A percentile compares a stretch with the other conserved stretches of the same genome.
Evolutionary conservation across 2,797 vertebrate species (phyloP).

Genomic region (Amniataba percoides): DNA sequence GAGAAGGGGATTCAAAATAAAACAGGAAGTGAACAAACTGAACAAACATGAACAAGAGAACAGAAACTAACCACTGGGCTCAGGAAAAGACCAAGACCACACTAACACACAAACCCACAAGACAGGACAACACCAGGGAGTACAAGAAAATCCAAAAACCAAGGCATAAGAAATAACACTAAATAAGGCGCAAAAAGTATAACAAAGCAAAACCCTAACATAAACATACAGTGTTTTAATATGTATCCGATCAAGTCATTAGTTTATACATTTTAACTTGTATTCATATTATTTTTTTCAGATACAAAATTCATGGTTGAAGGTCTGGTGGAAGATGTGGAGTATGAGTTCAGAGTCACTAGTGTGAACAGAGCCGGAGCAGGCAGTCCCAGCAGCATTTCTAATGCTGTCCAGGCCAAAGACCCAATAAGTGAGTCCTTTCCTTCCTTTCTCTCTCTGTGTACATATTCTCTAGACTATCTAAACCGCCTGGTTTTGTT

Average conservation of each 20-base stretch:
- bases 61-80: too few relatives aligned
- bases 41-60: too few relatives aligned
- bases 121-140: too few relatives aligned
- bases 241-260: background rate
- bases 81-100: too few relatives aligned
- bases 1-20: too few relatives aligned
- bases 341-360: constrained; percentile 81
- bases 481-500: background rate
- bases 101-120: too few relatives aligned
- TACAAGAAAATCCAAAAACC: too few relatives aligned
- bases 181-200: too few relatives aligned
- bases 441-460: background rate
- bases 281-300: constrained; percentile 43
- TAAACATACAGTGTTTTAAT: background rate
- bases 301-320: constrained; percentile 71
- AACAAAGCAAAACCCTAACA: too few relatives aligned
- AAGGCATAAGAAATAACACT: too few relatives aligned
- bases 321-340: constrained; percentile 77
- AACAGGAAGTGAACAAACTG: too few relatives aligned
- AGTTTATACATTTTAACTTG: background rate
- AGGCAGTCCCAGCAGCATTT: constrained; percentile 72
- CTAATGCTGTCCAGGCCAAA: constrained; percentile 75
- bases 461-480: background rate
- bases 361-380: constrained; percentile 78
- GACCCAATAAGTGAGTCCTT: constrained; percentile 75